Conservation (phyloP, 2,797 vertebrate genomes). For the Apodemus agrarius region DNA sequence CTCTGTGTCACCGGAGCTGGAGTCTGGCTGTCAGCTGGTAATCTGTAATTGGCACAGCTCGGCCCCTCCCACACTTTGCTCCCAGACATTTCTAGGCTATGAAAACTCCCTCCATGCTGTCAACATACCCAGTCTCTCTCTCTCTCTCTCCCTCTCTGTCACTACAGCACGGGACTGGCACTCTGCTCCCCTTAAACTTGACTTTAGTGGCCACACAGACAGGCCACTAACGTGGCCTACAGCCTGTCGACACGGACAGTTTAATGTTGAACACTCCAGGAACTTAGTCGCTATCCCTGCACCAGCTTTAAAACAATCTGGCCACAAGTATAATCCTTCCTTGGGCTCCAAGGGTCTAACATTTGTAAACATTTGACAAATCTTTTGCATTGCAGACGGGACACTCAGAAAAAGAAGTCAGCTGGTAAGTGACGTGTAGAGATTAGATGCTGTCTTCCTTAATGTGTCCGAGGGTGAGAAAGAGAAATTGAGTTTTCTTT, state of each 20-base stretch:
- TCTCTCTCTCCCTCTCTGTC: neutral
- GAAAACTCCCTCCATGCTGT: neutral
- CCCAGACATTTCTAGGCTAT: neutral
- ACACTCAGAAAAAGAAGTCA: neutral
- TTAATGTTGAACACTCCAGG: too few species aligned
- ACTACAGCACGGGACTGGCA: neutral
- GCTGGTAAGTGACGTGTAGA: rapidly evolving
- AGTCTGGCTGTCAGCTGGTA: neutral
- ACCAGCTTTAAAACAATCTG: neutral
- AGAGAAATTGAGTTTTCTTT: neutral
- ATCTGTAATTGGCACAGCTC: neutral
- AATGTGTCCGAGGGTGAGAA: neutral
- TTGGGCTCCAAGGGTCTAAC: neutral
- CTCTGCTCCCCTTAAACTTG: neutral
- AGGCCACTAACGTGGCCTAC: neutral
- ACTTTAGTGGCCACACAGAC: neutral
- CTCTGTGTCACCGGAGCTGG: too few species aligned
- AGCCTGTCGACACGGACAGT: neutral
- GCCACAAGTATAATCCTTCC: neutral
- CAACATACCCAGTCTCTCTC: neutral
- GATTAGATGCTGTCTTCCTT: neutral
- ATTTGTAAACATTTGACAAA: neutral
- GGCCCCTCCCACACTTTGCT: neutral
- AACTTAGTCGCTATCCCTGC: neutral
- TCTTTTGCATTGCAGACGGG: neutral